Conservation (phyloP, 2,113 vertebrate species). For the Coturnix japonica region DNA sequence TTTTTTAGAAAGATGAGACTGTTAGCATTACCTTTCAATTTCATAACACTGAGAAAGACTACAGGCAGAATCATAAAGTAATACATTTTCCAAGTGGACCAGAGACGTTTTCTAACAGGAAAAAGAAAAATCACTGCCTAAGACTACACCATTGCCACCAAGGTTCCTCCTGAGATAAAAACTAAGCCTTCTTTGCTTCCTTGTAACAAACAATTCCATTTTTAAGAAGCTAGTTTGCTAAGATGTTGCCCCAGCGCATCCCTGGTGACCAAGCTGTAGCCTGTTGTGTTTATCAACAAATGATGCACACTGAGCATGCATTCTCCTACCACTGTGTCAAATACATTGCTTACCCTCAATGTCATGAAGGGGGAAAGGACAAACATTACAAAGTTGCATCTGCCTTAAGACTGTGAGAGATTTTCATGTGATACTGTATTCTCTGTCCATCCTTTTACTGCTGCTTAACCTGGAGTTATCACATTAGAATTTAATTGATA, state of each 20-base stretch:
- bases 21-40: neutral
- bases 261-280: neutral
- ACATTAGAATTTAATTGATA: neutral
- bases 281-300: neutral
- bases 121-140: neutral
- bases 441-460: neutral
- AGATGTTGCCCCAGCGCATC: accelerated
- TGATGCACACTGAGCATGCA: neutral
- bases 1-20: neutral
- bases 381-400: neutral
- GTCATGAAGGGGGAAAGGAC: accelerated
- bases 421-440: neutral
- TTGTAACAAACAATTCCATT: neutral
- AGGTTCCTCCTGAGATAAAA: neutral
- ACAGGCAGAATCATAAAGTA: neutral
- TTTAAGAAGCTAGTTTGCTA: neutral
- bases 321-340: neutral
- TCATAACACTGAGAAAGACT: neutral
- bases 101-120: neutral
- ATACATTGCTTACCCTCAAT: neutral
- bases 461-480: neutral
- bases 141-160: neutral
- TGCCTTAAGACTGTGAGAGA: neutral
- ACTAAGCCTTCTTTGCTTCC: neutral
- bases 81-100: neutral